phyloP scores from a whole-genome alignment of 2,888 invertebrate species.

The Xestia xanthographa region DNA sequence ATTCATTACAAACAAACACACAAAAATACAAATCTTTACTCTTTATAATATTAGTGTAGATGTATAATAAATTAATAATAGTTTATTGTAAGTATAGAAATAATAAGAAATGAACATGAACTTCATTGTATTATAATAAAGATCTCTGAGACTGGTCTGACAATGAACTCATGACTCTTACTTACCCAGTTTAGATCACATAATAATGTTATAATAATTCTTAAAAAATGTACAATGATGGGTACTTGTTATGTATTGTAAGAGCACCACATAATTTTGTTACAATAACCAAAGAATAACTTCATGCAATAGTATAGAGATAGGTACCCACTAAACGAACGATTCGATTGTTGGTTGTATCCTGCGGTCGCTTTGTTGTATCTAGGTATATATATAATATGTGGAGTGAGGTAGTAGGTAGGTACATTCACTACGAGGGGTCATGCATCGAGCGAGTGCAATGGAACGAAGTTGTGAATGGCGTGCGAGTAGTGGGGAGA shows the following conservation, averaged over 20 bases:
- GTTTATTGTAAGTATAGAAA: too few relatives aligned
- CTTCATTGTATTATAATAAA: too few relatives aligned
- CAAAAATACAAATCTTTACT: too few relatives aligned
- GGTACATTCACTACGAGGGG: conserved; percentile 70
- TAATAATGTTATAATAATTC: too few relatives aligned
- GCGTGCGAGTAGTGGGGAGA: conserved; percentile 69
- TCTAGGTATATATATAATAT: conserved; percentile 28
- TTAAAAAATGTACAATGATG: neutral
- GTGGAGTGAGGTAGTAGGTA: conserved; percentile 64
- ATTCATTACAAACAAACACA: too few relatives aligned
- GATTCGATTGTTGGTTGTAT: conserved; percentile 36
- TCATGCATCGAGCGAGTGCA: conserved; percentile 76
- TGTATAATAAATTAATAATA: too few relatives aligned
- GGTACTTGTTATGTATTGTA: neutral
- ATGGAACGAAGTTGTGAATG: conserved; percentile 83
- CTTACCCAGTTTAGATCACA: too few relatives aligned
- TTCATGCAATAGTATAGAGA: conserved; percentile 9
- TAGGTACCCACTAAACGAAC: conserved; percentile 1
- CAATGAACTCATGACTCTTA: too few relatives aligned
- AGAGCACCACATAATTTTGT: neutral
- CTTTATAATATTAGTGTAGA: too few relatives aligned
- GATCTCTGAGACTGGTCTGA: too few relatives aligned
- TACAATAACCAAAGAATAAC: neutral
- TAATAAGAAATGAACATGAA: too few relatives aligned
- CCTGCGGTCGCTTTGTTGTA: conserved; percentile 35